A percentile compares a stretch with the other conserved stretches of the same genome.
Conservation (phyloP, 2,113 vertebrate genomes). For the Corythornis vintsioides region DNA sequence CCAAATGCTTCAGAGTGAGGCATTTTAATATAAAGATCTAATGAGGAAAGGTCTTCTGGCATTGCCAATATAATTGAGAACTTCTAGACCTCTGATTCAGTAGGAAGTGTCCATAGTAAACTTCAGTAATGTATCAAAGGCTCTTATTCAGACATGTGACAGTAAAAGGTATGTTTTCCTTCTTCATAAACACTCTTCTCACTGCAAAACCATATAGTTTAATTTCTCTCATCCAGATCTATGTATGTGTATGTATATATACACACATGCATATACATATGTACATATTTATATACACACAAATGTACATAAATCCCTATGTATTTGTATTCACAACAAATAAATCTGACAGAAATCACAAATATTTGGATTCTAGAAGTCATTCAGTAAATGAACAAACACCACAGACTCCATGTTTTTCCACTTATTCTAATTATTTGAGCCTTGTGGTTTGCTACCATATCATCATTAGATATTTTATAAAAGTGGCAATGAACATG, state of each 20-base stretch:
- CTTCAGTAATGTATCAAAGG: background rate
- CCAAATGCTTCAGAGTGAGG: background rate
- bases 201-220: background rate
- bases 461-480: background rate
- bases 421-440: background rate
- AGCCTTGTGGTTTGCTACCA: background rate
- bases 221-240: background rate
- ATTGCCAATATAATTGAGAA: background rate
- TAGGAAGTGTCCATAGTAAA: background rate
- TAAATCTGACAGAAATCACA: background rate
- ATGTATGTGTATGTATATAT: too few species aligned
- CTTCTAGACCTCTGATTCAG: background rate
- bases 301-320: background rate
- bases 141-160: background rate
- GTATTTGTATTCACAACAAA: accelerated
- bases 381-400: background rate
- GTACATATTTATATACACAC: too few species aligned
- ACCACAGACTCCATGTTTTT: background rate
- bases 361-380: background rate
- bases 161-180: background rate
- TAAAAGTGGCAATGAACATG: background rate
- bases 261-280: accelerated
- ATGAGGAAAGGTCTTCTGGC: background rate
- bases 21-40: background rate
- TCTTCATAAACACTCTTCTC: background rate